Percentiles rank a stretch among this genome's conserved stretches.
Evolutionary conservation across 1,140 invertebrate species (phyloP).

Genomic region (Chelonus insularis): DNA sequence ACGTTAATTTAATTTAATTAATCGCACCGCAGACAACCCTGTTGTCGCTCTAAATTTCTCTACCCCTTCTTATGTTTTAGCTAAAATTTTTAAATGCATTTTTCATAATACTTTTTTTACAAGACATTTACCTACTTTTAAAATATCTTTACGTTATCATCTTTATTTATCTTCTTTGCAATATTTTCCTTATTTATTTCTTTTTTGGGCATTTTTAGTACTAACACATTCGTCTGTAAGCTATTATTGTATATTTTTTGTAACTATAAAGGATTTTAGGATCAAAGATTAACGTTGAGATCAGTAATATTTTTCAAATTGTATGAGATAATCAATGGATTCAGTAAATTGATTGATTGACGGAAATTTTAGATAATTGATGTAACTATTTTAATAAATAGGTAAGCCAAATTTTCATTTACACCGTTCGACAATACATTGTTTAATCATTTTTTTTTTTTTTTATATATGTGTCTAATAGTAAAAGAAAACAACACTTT

Average conservation of each 20-base stretch:
- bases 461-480: too few relatives aligned
- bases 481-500: too few relatives aligned
- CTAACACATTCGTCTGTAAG: too few relatives aligned
- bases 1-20: slow-evolving; percentile 38
- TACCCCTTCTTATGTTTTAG: background rate
- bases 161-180: too few relatives aligned
- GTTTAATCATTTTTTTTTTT: too few relatives aligned
- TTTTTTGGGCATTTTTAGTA: too few relatives aligned
- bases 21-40: slow-evolving; percentile 23
- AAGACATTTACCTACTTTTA: background rate
- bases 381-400: slow-evolving; percentile 16
- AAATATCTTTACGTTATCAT: background rate
- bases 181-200: too few relatives aligned
- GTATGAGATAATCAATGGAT: too few relatives aligned
- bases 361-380: slow-evolving; percentile 21
- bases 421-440: slow-evolving; percentile 6
- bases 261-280: background rate
- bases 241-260: too few relatives aligned
- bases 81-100: background rate
- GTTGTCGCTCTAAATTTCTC: slow-evolving; percentile 21
- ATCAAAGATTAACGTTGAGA: background rate
- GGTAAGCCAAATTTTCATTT: slow-evolving; percentile 22
- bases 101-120: background rate
- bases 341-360: background rate
- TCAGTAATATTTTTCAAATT: too few relatives aligned